Evolutionary conservation across 1,140 invertebrate genomes (phyloP).

Genomic region (Spodoptera litura): DNA sequence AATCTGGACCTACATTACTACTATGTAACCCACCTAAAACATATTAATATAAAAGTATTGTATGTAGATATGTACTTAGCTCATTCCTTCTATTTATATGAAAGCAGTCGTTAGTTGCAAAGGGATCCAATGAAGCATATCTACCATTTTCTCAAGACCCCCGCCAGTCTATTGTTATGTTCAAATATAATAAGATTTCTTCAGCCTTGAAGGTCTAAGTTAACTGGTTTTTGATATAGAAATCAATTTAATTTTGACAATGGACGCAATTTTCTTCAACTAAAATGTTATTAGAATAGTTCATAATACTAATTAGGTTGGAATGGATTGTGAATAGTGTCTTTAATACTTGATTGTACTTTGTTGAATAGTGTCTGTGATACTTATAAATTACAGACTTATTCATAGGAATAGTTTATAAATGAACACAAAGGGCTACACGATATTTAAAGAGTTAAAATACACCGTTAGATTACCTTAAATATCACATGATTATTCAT

Average conservation of each 20-base stretch:
- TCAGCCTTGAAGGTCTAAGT: slow-evolving; percentile 2
- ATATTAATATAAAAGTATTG: neutral
- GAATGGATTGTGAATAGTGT: neutral
- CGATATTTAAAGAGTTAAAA: too few relatives aligned
- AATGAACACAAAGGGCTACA: too few relatives aligned
- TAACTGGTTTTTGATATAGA: slow-evolving; percentile 21
- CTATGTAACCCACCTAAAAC: too few relatives aligned
- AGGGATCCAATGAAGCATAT: slow-evolving; percentile 12
- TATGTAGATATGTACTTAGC: neutral
- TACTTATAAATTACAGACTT: too few relatives aligned
- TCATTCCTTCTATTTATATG: neutral
- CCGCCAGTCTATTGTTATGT: slow-evolving; percentile 1
- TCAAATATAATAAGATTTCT: slow-evolving; percentile 38
- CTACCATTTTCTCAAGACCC: slow-evolving; percentile 1
- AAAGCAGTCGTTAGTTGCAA: slow-evolving; percentile 1
- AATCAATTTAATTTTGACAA: slow-evolving; percentile 42
- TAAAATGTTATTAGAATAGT: slow-evolving; percentile 19
- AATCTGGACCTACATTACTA: too few relatives aligned
- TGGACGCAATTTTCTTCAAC: slow-evolving; percentile 17
- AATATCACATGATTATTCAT: too few relatives aligned
- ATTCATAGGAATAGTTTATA: too few relatives aligned
- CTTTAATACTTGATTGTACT: too few relatives aligned
- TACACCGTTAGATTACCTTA: too few relatives aligned
- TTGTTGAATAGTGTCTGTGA: too few relatives aligned
- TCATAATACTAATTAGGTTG: neutral